phyloP scores from a whole-genome alignment of 2,888 invertebrate species.

The Melinaea marsaeus region DNA sequence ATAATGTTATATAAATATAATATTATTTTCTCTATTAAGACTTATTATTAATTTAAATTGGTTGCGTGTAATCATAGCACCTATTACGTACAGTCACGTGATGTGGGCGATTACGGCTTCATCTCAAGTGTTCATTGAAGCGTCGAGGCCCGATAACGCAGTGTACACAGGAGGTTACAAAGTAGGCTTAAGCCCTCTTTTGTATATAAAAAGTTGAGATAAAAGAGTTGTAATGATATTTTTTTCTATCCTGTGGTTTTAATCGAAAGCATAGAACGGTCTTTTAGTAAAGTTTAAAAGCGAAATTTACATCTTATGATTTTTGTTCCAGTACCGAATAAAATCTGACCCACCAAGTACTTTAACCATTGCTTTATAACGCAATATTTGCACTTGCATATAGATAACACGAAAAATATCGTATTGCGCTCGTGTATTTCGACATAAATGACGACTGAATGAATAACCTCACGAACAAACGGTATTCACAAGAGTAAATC shows the following conservation, averaged over 20 bases:
- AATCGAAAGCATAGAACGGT: background rate
- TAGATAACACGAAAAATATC: background rate
- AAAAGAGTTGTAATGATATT: background rate
- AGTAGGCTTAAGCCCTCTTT: conserved; percentile 10
- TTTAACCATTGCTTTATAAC: too few relatives aligned
- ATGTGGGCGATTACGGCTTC: conserved; percentile 34
- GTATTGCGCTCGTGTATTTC: background rate
- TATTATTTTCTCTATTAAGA: background rate
- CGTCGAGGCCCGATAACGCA: conserved; percentile 28
- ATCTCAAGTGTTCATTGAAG: conserved; percentile 34
- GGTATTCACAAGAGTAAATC: background rate
- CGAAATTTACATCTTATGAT: too few relatives aligned
- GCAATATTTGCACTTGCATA: too few relatives aligned
- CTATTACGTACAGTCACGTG: conserved; percentile 15
- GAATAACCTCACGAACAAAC: background rate
- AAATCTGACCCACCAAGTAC: too few relatives aligned
- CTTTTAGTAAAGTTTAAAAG: too few relatives aligned
- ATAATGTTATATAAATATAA: too few relatives aligned
- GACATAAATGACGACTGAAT: conserved; percentile 14
- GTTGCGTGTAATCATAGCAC: conserved; percentile 6
- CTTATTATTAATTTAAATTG: conserved; percentile 13
- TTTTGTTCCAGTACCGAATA: too few relatives aligned
- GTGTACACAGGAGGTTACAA: conserved; percentile 16
- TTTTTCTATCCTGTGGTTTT: background rate
- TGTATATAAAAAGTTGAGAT: background rate